phyloP scores from a whole-genome alignment of 2,888 invertebrate genomes.

The Hylaea fasciaria region DNA sequence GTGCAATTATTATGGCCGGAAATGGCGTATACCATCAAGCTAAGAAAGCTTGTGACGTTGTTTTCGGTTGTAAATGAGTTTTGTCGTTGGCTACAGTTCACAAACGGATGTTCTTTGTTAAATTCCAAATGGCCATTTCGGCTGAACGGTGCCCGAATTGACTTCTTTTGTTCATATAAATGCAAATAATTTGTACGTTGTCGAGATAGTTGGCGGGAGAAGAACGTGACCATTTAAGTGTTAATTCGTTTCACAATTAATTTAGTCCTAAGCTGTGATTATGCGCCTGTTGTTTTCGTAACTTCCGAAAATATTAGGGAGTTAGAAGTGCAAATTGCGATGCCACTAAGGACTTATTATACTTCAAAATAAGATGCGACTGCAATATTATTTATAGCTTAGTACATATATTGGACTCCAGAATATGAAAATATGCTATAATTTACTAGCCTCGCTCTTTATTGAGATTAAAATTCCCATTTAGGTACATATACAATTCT shows the following conservation, averaged over 20 bases:
- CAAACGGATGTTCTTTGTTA: slow-evolving; percentile 56
- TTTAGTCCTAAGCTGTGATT: background rate
- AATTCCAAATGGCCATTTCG: slow-evolving; percentile 61
- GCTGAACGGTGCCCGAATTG: slow-evolving; percentile 51
- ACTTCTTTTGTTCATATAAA: slow-evolving; percentile 51
- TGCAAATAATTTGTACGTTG: slow-evolving; percentile 40
- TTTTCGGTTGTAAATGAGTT: background rate
- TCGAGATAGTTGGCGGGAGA: slow-evolving; percentile 23
- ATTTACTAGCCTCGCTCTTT: too few relatives aligned
- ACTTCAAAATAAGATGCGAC: too few relatives aligned
- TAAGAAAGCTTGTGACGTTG: background rate
- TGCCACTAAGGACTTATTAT: too few relatives aligned
- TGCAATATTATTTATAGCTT: too few relatives aligned
- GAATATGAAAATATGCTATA: too few relatives aligned
- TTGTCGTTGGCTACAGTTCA: background rate
- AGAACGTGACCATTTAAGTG: slow-evolving; percentile 1
- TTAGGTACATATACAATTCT: too few relatives aligned
- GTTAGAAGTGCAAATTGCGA: too few relatives aligned
- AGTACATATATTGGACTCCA: too few relatives aligned
- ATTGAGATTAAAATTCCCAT: too few relatives aligned
- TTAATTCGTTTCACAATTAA: slow-evolving; percentile 6
- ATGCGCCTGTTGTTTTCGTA: slow-evolving; percentile 1
- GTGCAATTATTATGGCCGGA: too few relatives aligned
- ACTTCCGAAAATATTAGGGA: too few relatives aligned
- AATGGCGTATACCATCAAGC: too few relatives aligned